These are phyloP conservation scores for Cyanoramphus novaezelandiae DNA, from an alignment of 2,113 vertebrate genomes.

Conservation along the genomic window DNA sequence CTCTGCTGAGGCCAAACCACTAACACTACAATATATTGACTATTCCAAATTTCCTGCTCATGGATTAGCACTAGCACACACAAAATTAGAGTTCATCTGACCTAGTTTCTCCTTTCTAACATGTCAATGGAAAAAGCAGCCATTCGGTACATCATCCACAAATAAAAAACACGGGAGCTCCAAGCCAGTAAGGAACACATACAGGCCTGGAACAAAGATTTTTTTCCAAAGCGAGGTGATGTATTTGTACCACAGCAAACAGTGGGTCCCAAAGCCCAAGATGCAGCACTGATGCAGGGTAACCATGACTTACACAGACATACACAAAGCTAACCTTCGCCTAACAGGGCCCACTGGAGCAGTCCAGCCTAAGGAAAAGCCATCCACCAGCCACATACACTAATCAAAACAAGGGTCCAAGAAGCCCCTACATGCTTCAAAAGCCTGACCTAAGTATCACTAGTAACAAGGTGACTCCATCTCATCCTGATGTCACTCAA, in stretches of 20 bases:
- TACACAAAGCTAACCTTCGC: background rate
- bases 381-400: background rate
- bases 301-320: background rate
- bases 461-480: background rate
- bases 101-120: background rate
- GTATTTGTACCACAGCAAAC: background rate
- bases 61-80: background rate
- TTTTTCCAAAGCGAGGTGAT: too few relatives aligned
- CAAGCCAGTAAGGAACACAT: background rate
- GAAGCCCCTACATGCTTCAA: background rate
- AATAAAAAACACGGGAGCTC: background rate
- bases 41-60: background rate
- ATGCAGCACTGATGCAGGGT: background rate
- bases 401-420: background rate
- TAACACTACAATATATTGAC: background rate
- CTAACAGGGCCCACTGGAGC: fast-evolving
- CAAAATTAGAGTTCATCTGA: background rate
- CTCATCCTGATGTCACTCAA: background rate
- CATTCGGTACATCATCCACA: background rate
- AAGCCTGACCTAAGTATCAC: background rate
- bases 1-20: background rate
- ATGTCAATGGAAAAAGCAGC: background rate
- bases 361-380: background rate
- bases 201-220: background rate
- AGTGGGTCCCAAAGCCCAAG: background rate